Evolutionary conservation across 2,797 vertebrate species (phyloP), one percentile per base, ranked within the genome.

Genomic region (Danio tinwini): DNA sequence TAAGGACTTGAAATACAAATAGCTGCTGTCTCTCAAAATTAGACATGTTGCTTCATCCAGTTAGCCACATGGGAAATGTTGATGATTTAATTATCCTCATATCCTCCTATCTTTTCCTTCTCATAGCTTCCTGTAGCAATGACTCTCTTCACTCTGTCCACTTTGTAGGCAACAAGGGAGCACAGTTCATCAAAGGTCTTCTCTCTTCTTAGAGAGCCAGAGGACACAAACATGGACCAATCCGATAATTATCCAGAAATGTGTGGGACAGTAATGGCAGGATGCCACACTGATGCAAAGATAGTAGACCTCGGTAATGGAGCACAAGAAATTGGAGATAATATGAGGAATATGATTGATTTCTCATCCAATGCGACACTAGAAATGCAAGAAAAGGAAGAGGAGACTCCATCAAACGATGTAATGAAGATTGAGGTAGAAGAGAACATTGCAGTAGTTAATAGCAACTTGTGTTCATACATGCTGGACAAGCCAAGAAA

Each of bases 401-500:
- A 55, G 5, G 77, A 83, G 37, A 69, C 40, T 65, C 7, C 40
- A 47, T 21, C 0, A 40, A 45, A 13, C 11, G 65, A 78, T 69
- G 49, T 56, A 4, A 88, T 88, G 53, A 84, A 91, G 17, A 86
- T 83, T 0, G 81, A 29, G 17, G 81, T 75, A 4, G 79, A 64
- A 5, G 81, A 78, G 1, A 74, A 74, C 13, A 49, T 17, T 0
- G 87, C 83, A 0, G 78, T 81, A 78, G 69, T 84, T 0, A 74
- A 87, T 80, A 94, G 93, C 85, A 94, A 96, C 84, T 90, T 97
- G 5, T 95, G 96, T 0, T 92, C 92, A 1, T 97, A 96, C 0
- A 94, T 96, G 64, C 88, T 97, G 86, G 94, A 96, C 85, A 95
- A 97, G 84, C 94, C 95, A 12, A 94, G 96, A 0, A 84, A 93